phyloP scores from a whole-genome alignment of 2,797 vertebrate species.

The Hephaestus fuliginosus region DNA sequence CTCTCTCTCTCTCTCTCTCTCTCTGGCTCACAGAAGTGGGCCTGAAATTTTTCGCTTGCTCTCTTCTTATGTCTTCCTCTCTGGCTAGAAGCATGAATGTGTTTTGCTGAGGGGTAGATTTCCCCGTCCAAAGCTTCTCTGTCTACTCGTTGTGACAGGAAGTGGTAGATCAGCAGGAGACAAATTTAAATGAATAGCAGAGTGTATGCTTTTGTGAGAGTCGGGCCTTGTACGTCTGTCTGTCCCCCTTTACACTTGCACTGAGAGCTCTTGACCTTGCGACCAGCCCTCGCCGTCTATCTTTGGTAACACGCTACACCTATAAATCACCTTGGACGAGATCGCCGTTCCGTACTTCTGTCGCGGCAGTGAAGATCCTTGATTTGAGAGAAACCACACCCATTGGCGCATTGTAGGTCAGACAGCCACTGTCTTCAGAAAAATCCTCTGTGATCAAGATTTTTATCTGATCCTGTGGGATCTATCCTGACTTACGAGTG shows the following conservation, averaged over 20 bases:
- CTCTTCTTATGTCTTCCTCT: slow-evolving; percentile 51
- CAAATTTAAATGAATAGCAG: slow-evolving; percentile 55
- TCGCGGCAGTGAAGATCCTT: slow-evolving; percentile 11
- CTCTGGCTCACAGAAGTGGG: slow-evolving; percentile 32
- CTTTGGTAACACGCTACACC: slow-evolving; percentile 33
- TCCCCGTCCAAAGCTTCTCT: slow-evolving; percentile 39
- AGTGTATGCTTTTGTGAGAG: slow-evolving; percentile 8
- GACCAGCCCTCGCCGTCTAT: slow-evolving; percentile 34
- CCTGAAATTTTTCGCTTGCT: slow-evolving; percentile 4
- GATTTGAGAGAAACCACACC: slow-evolving; percentile 2
- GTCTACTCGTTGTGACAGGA: slow-evolving; percentile 68
- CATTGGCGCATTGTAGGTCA: slow-evolving; percentile 10
- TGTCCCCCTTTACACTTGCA: slow-evolving; percentile 11
- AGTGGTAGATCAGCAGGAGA: slow-evolving; percentile 60
- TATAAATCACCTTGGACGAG: slow-evolving; percentile 37
- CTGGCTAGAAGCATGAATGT: slow-evolving; percentile 59
- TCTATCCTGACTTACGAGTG: slow-evolving; percentile 60
- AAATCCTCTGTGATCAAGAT: slow-evolving; percentile 65
- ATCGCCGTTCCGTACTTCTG: neutral
- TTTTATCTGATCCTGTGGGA: slow-evolving; percentile 54
- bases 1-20: slow-evolving; percentile 34
- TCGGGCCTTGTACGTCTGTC: slow-evolving; percentile 18
- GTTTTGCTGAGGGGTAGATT: slow-evolving; percentile 69
- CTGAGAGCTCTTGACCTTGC: slow-evolving; percentile 62
- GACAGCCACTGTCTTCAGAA: slow-evolving; percentile 35